Evolutionary conservation across 1,140 invertebrate genomes (phyloP), one percentile per base, ranked within the genome.

Genomic region (Philopotamus ludificatus): DNA sequence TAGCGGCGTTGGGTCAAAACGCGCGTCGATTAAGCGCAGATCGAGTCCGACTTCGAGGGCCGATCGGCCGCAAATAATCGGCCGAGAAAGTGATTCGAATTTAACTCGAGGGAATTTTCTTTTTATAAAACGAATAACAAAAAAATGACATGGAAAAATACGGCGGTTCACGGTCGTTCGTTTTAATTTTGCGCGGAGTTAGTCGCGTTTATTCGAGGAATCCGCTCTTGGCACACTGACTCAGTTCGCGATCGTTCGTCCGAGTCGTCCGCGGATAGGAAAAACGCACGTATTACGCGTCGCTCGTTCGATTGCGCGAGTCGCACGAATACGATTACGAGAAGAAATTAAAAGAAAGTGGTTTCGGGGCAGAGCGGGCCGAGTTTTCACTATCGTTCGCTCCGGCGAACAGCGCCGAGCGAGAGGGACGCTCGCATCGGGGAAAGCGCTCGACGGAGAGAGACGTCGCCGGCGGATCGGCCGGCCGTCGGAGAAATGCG

Each of bases 291-390:
- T 4, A 34, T 4, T 4, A 34, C 4, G 12, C 4, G 28, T 7
- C 28, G 28, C 4, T 12, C 4, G 28, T 7, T 34, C 28, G 28
- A 34, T 7, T 34, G 4, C 4, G 28, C 28, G 28, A 34, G 4
- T 34, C 28, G 28, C 28, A 7, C 28, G 28, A 34, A 34, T 7
- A 12, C 12, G 28, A 16, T n/a, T 20, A 42, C 49, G 9, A 51
- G 58, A 67, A 47, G 44, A 68, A 55, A 67, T 61, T 61, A 54
- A 69, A 65, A 65, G 67, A 69, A 69, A 69, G 67, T 69, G 59
- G 59, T 65, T 63, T 63, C 42, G 41, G 25, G 12, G 16, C 50
- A 25, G 16, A 2, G 50, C 7, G 16, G 22, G 8, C 53, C 42
- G 44, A 63, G 51, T 69, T 58, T 68, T 69, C 67, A 63, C 67